These are phyloP conservation scores for Parapsyche elsis DNA, from an alignment of 1,140 invertebrate species.

Conservation along the genomic window DNA sequence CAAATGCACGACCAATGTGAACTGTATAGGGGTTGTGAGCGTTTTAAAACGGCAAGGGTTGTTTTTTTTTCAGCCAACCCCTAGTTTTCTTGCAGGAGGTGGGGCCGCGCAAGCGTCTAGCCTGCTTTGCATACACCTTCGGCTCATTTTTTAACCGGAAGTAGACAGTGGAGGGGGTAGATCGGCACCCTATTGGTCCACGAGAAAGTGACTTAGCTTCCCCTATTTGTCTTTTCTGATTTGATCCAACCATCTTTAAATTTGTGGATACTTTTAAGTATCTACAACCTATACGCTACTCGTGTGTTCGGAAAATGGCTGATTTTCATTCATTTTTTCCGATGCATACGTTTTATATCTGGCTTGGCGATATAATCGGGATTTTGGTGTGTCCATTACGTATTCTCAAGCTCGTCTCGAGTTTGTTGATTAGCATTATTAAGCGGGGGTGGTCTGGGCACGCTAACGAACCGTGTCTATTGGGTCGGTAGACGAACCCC, in stretches of 20 bases:
- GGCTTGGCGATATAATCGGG: no score
- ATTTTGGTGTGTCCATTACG: constrained; percentile 18
- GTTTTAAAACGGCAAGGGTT: constrained; percentile 40
- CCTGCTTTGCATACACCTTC: constrained; percentile 54
- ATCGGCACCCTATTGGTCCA: not conserved
- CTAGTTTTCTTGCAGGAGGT: not conserved
- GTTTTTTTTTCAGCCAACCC: not conserved
- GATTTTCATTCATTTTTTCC: no score
- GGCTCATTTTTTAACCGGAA: constrained; percentile 2
- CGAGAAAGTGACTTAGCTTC: not conserved
- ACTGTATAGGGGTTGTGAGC: not conserved
- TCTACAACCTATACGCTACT: no score
- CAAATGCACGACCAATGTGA: constrained; percentile 51
- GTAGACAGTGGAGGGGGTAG: not conserved
- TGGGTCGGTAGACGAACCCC: constrained; percentile 13
- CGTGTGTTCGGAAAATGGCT: no score
- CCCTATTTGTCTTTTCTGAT: no score
- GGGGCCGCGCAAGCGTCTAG: constrained; percentile 44
- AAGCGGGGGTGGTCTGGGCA: constrained; percentile 6
- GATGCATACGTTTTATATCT: no score
- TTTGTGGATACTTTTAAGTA: no score
- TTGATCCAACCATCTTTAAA: no score
- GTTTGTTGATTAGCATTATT: constrained; percentile 52
- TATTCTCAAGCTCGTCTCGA: constrained; percentile 46
- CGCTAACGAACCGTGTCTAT: constrained; percentile 52